Conservation (phyloP, 2,888 invertebrate genomes). For the Stegophylla sp. region DNA sequence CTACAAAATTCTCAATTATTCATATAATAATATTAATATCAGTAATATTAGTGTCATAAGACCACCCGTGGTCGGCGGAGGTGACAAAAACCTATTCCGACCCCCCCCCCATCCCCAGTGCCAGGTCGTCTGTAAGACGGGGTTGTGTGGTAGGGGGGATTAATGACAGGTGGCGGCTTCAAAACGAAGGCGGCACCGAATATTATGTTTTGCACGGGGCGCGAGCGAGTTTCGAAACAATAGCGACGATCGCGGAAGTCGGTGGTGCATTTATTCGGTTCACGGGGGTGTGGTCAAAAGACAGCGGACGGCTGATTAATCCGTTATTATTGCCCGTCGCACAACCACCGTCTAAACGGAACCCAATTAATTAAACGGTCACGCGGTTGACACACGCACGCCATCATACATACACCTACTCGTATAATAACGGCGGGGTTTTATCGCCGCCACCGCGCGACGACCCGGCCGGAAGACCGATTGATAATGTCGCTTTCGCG, state of each 20-base stretch:
- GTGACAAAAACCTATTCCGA: too few species aligned
- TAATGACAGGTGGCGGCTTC: constrained; percentile 3
- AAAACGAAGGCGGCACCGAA: neutral
- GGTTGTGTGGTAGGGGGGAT: too few species aligned
- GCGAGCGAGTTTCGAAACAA: constrained; percentile 43
- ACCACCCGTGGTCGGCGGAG: too few species aligned
- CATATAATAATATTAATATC: neutral
- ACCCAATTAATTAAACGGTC: constrained; percentile 52
- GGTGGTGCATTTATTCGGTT: constrained; percentile 30
- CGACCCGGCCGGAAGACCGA: neutral
- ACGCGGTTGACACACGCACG: constrained; percentile 47
- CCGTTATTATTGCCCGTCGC: constrained; percentile 49
- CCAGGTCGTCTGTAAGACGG: too few species aligned
- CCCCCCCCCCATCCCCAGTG: too few species aligned
- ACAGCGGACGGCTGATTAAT: constrained; percentile 50
- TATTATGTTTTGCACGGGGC: constrained; percentile 34
- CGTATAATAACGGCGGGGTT: too few species aligned
- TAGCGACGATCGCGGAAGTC: neutral
- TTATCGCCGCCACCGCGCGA: neutral
- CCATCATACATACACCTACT: too few species aligned
- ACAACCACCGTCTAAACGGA: constrained; percentile 23
- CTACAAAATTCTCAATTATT: too few species aligned
- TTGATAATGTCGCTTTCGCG: constrained; percentile 1
- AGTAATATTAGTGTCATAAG: too few species aligned
- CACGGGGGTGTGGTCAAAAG: constrained; percentile 45